These are phyloP conservation scores for Protonibea diacanthus DNA, from an alignment of 2,797 vertebrate species.

Conservation along the genomic window DNA sequence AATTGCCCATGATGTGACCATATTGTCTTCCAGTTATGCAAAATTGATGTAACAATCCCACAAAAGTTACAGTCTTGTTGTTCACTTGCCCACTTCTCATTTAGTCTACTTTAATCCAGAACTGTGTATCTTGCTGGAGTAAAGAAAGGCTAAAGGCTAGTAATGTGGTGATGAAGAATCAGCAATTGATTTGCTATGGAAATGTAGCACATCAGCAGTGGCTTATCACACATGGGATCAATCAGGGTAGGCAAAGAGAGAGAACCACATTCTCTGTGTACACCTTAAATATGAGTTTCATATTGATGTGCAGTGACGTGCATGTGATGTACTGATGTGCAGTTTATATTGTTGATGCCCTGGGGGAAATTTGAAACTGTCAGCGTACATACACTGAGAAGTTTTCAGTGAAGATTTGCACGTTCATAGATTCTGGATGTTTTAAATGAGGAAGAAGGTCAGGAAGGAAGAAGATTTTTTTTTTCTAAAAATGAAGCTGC, in stretches of 20 bases:
- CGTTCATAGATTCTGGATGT: neutral
- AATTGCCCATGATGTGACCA: too few species aligned
- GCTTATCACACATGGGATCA: constrained; percentile 63
- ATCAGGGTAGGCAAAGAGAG: constrained; percentile 53
- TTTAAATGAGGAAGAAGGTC: neutral
- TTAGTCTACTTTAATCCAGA: constrained; percentile 12
- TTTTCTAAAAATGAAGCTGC: too few species aligned
- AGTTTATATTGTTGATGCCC: neutral
- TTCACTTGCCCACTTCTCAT: neutral
- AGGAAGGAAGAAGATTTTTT: too few species aligned
- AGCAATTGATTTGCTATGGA: constrained; percentile 68
- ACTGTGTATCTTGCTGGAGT: neutral
- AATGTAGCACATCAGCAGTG: constrained; percentile 68
- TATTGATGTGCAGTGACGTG: too few species aligned
- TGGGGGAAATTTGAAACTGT: neutral
- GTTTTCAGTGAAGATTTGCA: too few species aligned
- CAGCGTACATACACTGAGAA: too few species aligned
- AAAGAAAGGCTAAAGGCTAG: constrained; percentile 40
- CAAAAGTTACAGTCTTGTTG: too few species aligned
- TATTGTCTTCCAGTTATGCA: neutral
- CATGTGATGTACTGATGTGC: too few species aligned
- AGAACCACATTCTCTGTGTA: neutral
- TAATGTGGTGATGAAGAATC: constrained; percentile 63
- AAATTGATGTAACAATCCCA: neutral
- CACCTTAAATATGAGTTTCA: neutral